phyloP scores from a whole-genome alignment of 2,797 vertebrate genomes.

The Galaxias olidus region DNA sequence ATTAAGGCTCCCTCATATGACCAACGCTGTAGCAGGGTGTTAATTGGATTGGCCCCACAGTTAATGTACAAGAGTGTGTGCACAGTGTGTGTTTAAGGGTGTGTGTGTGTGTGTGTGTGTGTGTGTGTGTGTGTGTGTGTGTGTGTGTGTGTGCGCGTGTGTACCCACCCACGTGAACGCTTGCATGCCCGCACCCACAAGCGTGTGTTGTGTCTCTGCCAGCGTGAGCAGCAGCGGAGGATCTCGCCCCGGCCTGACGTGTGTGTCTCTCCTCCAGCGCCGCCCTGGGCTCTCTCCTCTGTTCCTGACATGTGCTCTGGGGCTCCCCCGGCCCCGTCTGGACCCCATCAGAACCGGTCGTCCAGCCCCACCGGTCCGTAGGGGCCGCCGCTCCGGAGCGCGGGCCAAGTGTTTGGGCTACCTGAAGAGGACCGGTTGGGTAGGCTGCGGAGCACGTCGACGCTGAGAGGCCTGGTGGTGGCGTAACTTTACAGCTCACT shows the following conservation, averaged over 20 bases:
- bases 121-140: constrained; percentile 46
- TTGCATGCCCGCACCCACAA: constrained; percentile 26
- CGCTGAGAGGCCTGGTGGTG: no score
- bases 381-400: no score
- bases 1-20: constrained; percentile 52
- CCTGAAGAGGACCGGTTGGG: no score
- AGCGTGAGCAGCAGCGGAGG: constrained; percentile 58
- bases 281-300: constrained; percentile 50
- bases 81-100: constrained; percentile 18
- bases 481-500: no score
- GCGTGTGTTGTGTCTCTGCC: constrained; percentile 58
- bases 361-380: no score
- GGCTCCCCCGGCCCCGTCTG: constrained; percentile 46
- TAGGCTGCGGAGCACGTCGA: no score
- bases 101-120: constrained; percentile 34
- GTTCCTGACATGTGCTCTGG: constrained; percentile 59
- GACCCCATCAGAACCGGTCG: constrained; percentile 19
- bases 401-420: no score
- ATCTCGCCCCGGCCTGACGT: constrained; percentile 47
- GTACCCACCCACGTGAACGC: no score
- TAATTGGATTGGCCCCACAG: constrained; percentile 73
- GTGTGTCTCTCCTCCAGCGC: constrained; percentile 57
- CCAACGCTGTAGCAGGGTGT: constrained; percentile 72
- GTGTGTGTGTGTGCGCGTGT: not conserved
- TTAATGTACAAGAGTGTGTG: constrained; percentile 36